phyloP scores from a whole-genome alignment of 2,113 vertebrate species.

The Cyanistes caeruleus region DNA sequence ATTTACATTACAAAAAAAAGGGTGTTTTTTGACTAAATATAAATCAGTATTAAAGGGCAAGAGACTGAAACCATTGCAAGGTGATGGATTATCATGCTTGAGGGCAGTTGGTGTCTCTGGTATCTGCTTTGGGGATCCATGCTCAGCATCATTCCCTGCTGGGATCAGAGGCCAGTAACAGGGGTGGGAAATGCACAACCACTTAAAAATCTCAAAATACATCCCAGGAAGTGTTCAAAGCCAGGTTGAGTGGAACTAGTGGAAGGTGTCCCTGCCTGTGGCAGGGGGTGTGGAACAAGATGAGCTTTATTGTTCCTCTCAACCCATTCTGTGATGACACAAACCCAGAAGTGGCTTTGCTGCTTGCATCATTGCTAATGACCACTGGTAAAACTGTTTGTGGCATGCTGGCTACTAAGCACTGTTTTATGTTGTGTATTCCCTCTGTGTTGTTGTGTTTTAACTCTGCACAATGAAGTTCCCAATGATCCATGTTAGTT shows the following conservation, averaged over 20 bases:
- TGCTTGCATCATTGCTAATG: background rate
- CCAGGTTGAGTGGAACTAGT: background rate
- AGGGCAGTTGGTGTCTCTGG: too few relatives aligned
- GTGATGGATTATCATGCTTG: too few relatives aligned
- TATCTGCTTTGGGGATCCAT: background rate
- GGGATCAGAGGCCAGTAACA: background rate
- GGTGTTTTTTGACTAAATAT: background rate
- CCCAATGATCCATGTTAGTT: rapidly evolving
- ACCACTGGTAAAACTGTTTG: background rate
- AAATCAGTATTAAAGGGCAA: background rate
- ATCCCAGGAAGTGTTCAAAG: background rate
- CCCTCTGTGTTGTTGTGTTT: background rate
- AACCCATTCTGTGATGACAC: background rate
- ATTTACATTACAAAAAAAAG: background rate
- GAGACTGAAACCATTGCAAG: background rate
- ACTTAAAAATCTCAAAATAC: rapidly evolving
- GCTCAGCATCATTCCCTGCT: background rate
- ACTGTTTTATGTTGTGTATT: background rate
- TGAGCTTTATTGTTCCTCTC: background rate
- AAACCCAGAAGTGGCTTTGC: background rate
- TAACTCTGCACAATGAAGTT: background rate
- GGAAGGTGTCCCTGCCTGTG: background rate
- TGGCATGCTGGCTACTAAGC: rapidly evolving
- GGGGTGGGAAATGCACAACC: background rate
- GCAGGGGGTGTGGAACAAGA: background rate